Conservation (phyloP, 2,888 invertebrate genomes). For the Glyphotaelius pellucidus region DNA sequence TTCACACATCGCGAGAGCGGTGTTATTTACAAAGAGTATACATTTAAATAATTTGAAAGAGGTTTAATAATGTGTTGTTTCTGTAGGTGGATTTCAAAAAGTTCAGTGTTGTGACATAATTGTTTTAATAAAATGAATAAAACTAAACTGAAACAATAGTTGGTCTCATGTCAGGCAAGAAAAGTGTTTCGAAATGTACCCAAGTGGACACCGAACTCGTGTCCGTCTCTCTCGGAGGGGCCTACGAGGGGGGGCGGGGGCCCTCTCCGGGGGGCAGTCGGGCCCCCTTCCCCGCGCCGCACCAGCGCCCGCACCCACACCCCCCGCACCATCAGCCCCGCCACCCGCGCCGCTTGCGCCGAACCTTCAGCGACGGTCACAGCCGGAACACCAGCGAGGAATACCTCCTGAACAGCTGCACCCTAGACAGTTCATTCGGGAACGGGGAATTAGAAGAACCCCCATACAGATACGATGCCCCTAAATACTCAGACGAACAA, state of each 20-base stretch:
- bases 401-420: slow-evolving; percentile 62
- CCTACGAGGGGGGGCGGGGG: slow-evolving; percentile 32
- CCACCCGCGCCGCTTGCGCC: slow-evolving; percentile 56
- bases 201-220: slow-evolving; percentile 66
- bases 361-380: slow-evolving; percentile 65
- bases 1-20: background rate
- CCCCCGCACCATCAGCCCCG: slow-evolving; percentile 48
- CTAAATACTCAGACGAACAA: slow-evolving; percentile 57
- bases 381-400: slow-evolving; percentile 64
- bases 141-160: slow-evolving; percentile 13
- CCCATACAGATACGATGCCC: slow-evolving; percentile 54
- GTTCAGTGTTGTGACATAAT: slow-evolving; percentile 21
- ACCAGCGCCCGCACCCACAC: slow-evolving; percentile 27
- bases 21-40: background rate
- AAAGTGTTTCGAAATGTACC: slow-evolving; percentile 65
- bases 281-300: slow-evolving; percentile 27
- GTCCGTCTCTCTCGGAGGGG: slow-evolving; percentile 53
- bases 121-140: slow-evolving; percentile 35
- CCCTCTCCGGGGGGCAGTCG: slow-evolving; percentile 32
- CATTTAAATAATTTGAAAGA: background rate
- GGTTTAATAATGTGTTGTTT: background rate
- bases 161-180: slow-evolving; percentile 70
- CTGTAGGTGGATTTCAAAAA: background rate
- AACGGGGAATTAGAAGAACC: slow-evolving; percentile 47
- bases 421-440: slow-evolving; percentile 63